Conservation (phyloP, 2,888 invertebrate genomes). For the Tinea pellionella region DNA sequence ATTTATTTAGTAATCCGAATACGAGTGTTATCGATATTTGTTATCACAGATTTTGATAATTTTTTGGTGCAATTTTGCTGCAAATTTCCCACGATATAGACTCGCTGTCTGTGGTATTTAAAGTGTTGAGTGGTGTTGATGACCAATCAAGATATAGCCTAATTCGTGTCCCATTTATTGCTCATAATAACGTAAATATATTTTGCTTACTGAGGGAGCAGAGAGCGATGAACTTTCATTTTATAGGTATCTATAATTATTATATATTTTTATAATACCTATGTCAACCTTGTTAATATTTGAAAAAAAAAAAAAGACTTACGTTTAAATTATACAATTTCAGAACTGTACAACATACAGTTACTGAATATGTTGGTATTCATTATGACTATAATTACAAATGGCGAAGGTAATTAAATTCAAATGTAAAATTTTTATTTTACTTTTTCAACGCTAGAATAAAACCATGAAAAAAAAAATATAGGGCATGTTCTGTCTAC, state of each 20-base stretch:
- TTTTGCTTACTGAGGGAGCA: not conserved
- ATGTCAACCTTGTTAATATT: not conserved
- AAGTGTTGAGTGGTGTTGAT: not conserved
- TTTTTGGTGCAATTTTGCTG: not conserved
- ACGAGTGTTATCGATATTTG: not conserved
- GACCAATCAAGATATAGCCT: no score
- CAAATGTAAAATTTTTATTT: not conserved
- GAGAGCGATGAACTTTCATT: not conserved
- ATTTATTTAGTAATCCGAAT: not conserved
- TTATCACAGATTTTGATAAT: not conserved
- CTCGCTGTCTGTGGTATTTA: slow-evolving; percentile 14
- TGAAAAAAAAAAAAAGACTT: not conserved
- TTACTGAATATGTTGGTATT: no score
- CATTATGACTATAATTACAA: not conserved
- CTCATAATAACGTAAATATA: not conserved
- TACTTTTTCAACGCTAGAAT: not conserved
- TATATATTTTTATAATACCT: not conserved
- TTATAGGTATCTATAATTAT: not conserved
- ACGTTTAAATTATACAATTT: not conserved
- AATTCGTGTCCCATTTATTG: not conserved
- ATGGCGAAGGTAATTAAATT: not conserved
- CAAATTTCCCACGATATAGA: slow-evolving; percentile 4
- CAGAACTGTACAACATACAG: no score
- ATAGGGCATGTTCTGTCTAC: not conserved
- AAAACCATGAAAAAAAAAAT: not conserved